Percentiles rank a stretch among this genome's conserved stretches.
Evolutionary conservation across 2,797 vertebrate genomes (phyloP).

Genomic region (Onychomys arenicola): DNA sequence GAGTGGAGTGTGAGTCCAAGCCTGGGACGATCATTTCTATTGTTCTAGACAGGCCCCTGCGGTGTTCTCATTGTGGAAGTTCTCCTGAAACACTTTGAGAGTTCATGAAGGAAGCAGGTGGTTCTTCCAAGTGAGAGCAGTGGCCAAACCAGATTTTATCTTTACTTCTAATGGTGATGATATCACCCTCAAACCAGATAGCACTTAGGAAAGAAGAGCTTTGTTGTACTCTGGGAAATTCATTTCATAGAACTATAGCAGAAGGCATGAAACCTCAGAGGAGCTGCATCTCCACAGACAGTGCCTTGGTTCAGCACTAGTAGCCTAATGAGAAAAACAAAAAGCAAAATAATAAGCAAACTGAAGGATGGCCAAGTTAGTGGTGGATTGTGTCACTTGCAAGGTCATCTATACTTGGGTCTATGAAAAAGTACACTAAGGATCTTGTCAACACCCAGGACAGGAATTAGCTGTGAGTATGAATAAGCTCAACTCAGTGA

Average conservation of each 20-base stretch:
- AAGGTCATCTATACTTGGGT: conserved; percentile 92
- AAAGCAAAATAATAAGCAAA: conserved; percentile 91
- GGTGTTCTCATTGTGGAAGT: background rate
- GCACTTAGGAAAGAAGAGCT: conserved; percentile 87
- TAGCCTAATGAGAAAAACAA: conserved; percentile 96
- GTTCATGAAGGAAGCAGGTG: conserved; percentile 77
- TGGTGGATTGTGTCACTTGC: conserved; percentile 95
- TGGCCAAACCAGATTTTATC: conserved; percentile 87
- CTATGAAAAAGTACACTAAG: conserved; percentile 92
- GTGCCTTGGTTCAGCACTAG: conserved; percentile 93
- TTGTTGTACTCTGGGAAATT: conserved; percentile 84
- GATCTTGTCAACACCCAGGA: conserved; percentile 66
- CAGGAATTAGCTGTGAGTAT: conserved; percentile 82
- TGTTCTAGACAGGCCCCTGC: background rate
- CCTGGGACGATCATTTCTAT: background rate
- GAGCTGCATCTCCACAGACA: conserved; percentile 91
- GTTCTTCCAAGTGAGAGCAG: conserved; percentile 86
- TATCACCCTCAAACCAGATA: conserved; percentile 86
- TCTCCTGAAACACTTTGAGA: background rate
- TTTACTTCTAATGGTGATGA: conserved; percentile 83
- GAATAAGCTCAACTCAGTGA: conserved; percentile 94
- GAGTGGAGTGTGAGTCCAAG: background rate
- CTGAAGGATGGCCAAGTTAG: conserved; percentile 91
- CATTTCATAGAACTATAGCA: conserved; percentile 86
- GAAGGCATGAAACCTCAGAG: conserved; percentile 90